phyloP scores from a whole-genome alignment of 1,140 invertebrate species.

The Zaprionus lachaisei region DNA sequence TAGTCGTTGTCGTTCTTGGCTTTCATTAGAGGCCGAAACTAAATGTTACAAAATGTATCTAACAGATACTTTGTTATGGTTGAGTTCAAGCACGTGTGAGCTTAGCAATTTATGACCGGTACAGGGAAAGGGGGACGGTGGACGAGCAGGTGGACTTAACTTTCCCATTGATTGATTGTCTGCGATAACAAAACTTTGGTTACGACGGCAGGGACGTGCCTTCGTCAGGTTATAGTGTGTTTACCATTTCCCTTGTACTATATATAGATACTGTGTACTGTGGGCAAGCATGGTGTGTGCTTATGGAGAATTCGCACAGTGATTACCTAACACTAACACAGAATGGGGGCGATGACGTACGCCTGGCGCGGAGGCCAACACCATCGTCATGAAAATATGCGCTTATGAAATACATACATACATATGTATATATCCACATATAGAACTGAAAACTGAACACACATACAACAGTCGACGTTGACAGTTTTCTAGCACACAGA shows the following conservation, averaged over 20 bases:
- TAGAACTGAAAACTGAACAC: constrained; percentile 23
- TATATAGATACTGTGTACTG: constrained; percentile 13
- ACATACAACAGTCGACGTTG: constrained; percentile 17
- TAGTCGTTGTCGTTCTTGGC: constrained; percentile 39
- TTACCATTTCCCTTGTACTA: constrained; percentile 11
- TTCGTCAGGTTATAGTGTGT: neutral
- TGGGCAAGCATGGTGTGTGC: constrained; percentile 13
- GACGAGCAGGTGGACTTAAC: neutral
- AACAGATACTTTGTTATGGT: neutral
- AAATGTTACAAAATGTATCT: constrained; percentile 5
- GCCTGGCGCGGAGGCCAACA: constrained; percentile 42
- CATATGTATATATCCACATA: constrained; percentile 22
- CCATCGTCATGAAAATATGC: constrained; percentile 62
- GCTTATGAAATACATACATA: constrained; percentile 29
- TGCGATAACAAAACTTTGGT: constrained; percentile 7
- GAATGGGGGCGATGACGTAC: constrained; percentile 40
- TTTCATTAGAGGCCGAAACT: constrained; percentile 3
- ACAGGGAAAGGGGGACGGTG: neutral
- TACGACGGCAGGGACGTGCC: neutral
- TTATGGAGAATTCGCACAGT: constrained; percentile 43
- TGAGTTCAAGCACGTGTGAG: constrained; percentile 21
- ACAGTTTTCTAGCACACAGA: constrained; percentile 48
- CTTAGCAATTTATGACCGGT: neutral
- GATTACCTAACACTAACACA: constrained; percentile 52
- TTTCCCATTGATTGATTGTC: constrained; percentile 13